Percentiles rank a stretch among this genome's conserved stretches.
These are phyloP conservation scores for Pachyseris speciosa DNA, from an alignment of 64 coral and sea anemone species.

Conservation along the genomic window DNA sequence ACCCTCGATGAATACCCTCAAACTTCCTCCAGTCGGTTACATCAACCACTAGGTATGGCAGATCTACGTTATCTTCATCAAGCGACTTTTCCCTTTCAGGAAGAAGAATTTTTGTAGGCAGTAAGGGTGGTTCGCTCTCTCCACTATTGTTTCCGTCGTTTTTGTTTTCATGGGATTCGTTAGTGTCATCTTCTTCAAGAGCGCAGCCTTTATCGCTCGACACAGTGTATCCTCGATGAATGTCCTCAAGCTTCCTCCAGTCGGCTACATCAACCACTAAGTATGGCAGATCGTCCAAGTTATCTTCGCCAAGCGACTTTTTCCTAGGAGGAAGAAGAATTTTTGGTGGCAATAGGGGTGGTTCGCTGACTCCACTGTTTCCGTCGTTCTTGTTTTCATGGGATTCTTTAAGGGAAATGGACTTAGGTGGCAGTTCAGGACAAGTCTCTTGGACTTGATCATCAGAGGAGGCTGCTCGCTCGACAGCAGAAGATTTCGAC, in stretches of 20 bases:
- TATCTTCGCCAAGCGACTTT: no score
- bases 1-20: background rate
- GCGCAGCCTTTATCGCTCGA: no score
- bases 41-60: constrained; percentile 9
- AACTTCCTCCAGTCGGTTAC: background rate
- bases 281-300: background rate
- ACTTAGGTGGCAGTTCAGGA: background rate
- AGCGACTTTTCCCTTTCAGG: no score
- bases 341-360: no score
- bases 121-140: no score
- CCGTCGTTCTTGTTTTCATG: background rate
- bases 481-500: no score
- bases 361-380: no score
- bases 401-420: background rate
- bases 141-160: no score
- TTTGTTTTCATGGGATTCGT: background rate
- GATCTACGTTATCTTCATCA: no score
- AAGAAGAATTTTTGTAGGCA: no score
- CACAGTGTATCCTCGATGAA: background rate
- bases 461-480: no score
- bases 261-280: constrained; percentile 4
- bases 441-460: background rate
- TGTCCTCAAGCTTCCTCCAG: background rate
- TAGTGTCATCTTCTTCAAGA: no score
- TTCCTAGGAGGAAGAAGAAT: background rate